Conservation (phyloP, 2,888 invertebrate genomes). For the Cheilosia variabilis region DNA sequence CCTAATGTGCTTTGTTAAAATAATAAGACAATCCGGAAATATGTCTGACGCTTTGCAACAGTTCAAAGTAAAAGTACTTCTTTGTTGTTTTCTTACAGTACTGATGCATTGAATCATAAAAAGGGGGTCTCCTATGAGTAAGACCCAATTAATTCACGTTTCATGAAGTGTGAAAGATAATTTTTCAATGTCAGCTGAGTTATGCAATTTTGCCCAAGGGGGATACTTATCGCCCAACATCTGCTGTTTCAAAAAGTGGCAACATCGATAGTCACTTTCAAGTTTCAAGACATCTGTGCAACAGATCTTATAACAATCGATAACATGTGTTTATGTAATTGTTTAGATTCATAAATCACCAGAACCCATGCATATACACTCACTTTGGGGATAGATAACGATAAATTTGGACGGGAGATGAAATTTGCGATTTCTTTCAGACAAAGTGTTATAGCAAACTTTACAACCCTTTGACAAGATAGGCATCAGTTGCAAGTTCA, state of each 20-base stretch:
- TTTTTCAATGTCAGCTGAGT: neutral
- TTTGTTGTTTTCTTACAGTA: neutral
- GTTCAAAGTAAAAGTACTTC: constrained; percentile 15
- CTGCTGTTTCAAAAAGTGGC: neutral
- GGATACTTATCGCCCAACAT: neutral
- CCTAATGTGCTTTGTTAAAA: neutral
- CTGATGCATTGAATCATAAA: neutral
- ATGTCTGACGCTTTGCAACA: neutral
- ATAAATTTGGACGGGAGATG: no score
- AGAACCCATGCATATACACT: no score
- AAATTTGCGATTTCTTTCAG: no score
- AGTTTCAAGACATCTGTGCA: constrained; percentile 16
- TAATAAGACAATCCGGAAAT: constrained; percentile 13
- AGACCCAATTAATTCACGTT: neutral
- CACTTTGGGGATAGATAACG: no score
- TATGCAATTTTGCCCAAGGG: neutral
- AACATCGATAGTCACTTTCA: constrained; percentile 12
- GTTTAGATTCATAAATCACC: neutral
- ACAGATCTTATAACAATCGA: constrained; percentile 13
- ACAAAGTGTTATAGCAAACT: no score
- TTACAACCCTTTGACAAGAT: constrained; percentile 2
- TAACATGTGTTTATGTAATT: constrained; percentile 13
- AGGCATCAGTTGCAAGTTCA: constrained; percentile 12
- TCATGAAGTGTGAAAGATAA: neutral
- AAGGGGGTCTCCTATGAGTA: neutral